phyloP scores from a whole-genome alignment of 2,888 invertebrate species.

The Leptinotarsa haldemani region DNA sequence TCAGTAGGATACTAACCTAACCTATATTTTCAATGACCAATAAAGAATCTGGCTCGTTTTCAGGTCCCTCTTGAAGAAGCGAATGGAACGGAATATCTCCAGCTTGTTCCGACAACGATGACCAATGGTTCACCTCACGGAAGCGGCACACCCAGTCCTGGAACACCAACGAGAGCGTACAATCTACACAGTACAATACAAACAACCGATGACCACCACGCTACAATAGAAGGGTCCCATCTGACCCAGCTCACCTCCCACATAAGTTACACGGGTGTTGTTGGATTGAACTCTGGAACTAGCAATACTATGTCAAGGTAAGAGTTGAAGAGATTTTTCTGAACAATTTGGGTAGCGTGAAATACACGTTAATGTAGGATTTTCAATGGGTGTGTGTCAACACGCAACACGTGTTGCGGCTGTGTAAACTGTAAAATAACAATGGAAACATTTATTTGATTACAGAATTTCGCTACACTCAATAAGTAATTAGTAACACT shows the following conservation, averaged over 20 bases:
- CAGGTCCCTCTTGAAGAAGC: slow-evolving; percentile 58
- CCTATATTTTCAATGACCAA: no score
- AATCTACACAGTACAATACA: slow-evolving; percentile 45
- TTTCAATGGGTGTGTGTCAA: no score
- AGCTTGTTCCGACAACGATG: slow-evolving; percentile 57
- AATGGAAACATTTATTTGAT: no score
- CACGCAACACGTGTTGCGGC: no score
- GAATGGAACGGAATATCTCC: slow-evolving; percentile 59
- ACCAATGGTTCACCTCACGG: slow-evolving; percentile 59
- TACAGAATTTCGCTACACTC: no score
- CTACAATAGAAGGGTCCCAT: slow-evolving; percentile 56
- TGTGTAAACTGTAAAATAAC: no score
- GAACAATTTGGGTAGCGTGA: no score
- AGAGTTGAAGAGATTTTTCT: not conserved
- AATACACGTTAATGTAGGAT: no score
- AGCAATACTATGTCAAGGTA: slow-evolving; percentile 36
- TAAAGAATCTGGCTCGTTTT: not conserved
- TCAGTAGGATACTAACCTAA: no score
- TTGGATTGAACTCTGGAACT: slow-evolving; percentile 39
- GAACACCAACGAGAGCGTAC: slow-evolving; percentile 52
- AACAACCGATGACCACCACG: slow-evolving; percentile 54
- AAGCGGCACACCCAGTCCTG: slow-evolving; percentile 61
- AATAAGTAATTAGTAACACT: no score
- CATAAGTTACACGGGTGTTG: slow-evolving; percentile 60
- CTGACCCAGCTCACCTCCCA: slow-evolving; percentile 63